Evolutionary conservation across 1,140 invertebrate species (phyloP).

Genomic region (Cotesia vestalis): DNA sequence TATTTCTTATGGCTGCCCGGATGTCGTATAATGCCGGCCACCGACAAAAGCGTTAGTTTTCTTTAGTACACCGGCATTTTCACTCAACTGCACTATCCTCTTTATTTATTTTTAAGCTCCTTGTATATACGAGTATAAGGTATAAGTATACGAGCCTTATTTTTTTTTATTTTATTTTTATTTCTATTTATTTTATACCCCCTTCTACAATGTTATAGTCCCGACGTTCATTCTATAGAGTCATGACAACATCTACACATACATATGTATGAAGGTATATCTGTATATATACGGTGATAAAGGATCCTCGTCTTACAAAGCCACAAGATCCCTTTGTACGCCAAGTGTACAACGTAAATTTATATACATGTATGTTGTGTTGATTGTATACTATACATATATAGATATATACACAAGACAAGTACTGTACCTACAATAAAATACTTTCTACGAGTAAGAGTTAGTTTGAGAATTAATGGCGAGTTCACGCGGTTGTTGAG

Average conservation of each 20-base stretch:
- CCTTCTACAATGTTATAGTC: too few relatives aligned
- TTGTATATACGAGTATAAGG: constrained; percentile 18
- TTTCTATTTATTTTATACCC: constrained; percentile 11
- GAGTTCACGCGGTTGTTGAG: constrained; percentile 22
- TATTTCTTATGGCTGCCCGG: constrained; percentile 20
- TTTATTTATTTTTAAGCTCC: neutral
- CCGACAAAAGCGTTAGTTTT: constrained; percentile 25
- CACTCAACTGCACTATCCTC: constrained; percentile 18
- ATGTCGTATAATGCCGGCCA: constrained; percentile 30
- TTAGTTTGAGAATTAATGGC: constrained; percentile 21
- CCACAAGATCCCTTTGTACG: constrained; percentile 30
- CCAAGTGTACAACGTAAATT: neutral
- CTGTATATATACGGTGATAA: constrained; percentile 10
- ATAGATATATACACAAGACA: neutral
- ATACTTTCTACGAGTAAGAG: constrained; percentile 23
- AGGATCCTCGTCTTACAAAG: constrained; percentile 30
- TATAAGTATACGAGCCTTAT: neutral
- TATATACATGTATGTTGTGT: neutral
- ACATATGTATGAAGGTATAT: neutral
- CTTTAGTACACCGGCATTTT: constrained; percentile 13
- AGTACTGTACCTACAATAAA: neutral
- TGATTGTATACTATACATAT: neutral
- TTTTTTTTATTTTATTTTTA: too few relatives aligned
- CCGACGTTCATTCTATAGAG: too few relatives aligned
- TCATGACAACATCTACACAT: neutral